Conservation (phyloP, 1,140 invertebrate genomes). For the Tenebrio molitor region DNA sequence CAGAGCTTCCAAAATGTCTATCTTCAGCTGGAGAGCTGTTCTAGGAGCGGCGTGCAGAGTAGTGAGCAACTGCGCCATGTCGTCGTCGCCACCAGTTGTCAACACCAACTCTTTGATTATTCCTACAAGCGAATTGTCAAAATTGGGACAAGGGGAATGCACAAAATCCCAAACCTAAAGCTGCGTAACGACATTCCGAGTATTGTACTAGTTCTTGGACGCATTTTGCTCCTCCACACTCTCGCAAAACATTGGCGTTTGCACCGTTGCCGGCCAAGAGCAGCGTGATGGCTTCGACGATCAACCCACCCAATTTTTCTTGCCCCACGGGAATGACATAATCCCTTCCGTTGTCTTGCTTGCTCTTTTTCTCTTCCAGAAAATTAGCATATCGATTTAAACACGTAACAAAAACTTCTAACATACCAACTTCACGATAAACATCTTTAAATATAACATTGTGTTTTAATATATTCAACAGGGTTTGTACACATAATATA, state of each 20-base stretch:
- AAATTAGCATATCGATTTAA: conserved; percentile 87
- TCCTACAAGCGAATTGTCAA: conserved; percentile 59
- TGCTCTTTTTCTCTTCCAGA: conserved; percentile 74
- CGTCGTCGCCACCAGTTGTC: conserved; percentile 93
- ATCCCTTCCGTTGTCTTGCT: conserved; percentile 69
- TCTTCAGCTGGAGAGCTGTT: conserved; percentile 85
- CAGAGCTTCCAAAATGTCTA: conserved; percentile 91
- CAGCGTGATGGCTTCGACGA: conserved; percentile 89
- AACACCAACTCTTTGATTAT: conserved; percentile 91
- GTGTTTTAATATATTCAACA: conserved; percentile 90
- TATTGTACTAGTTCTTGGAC: conserved; percentile 92
- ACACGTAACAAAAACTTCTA: conserved; percentile 97
- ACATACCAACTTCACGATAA: conserved; percentile 96
- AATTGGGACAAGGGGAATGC: neutral
- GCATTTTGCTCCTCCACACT: conserved; percentile 92
- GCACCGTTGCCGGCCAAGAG: conserved; percentile 84
- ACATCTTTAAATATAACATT: conserved; percentile 97
- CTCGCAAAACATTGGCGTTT: conserved; percentile 94
- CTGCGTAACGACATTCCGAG: conserved; percentile 84
- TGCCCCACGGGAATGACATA: conserved; percentile 74
- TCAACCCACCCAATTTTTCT: conserved; percentile 84
- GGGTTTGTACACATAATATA: conserved; percentile 89
- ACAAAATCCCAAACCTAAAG: conserved; percentile 62
- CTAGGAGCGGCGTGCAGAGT: conserved; percentile 91
- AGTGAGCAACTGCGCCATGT: conserved; percentile 92